A percentile compares a stretch with the other conserved stretches of the same genome.
Conservation (phyloP, 2,888 invertebrate species). For the Eristalis arbustorum region DNA sequence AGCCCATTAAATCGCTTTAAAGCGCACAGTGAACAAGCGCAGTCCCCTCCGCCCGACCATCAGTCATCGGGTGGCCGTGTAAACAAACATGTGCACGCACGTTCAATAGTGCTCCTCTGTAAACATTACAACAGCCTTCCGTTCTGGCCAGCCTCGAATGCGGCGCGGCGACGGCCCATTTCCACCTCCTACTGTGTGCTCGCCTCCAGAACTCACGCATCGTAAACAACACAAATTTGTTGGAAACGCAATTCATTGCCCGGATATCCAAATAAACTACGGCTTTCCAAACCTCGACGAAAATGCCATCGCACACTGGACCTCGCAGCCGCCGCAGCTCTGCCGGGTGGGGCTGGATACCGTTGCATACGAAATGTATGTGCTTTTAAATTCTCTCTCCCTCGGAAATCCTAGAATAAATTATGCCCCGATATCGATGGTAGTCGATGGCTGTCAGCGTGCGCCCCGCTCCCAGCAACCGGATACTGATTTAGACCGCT, state of each 20-base stretch:
- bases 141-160: conserved; percentile 44
- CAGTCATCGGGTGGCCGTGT: conserved; percentile 45
- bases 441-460: neutral
- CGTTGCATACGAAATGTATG: conserved; percentile 52
- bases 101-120: conserved; percentile 26
- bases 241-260: conserved; percentile 54
- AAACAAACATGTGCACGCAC: conserved; percentile 34
- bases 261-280: conserved; percentile 58
- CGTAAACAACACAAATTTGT: conserved; percentile 50
- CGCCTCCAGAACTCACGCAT: conserved; percentile 43
- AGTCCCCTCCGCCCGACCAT: conserved; percentile 38
- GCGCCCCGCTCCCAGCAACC: conserved; percentile 17
- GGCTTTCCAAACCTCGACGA: conserved; percentile 50
- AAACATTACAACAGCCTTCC: conserved; percentile 60
- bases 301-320: conserved; percentile 7
- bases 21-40: conserved; percentile 40
- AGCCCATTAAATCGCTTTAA: conserved; percentile 59
- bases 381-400: conserved; percentile 35
- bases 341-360: conserved; percentile 4
- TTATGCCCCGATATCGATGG: conserved; percentile 38
- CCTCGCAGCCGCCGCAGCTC: neutral
- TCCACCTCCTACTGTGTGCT: conserved; percentile 55
- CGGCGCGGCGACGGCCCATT: conserved; percentile 25
- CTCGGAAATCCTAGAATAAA: conserved; percentile 49
- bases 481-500: conserved; percentile 56